Evolutionary conservation across 2,113 vertebrate species (phyloP).

Genomic region (Heloderma charlesbogerti): DNA sequence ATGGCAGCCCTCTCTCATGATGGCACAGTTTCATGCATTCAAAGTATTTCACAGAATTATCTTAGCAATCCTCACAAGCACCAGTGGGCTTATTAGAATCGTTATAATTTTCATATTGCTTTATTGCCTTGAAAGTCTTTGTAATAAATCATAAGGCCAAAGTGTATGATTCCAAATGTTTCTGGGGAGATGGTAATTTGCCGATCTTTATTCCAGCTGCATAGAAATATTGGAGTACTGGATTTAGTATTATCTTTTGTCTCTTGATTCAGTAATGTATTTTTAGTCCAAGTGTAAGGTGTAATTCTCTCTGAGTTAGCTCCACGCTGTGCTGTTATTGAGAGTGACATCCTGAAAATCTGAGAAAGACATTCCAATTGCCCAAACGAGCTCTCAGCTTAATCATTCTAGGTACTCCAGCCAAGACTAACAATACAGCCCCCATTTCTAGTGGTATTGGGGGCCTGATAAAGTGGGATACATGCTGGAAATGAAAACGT

Average conservation of each 20-base stretch:
- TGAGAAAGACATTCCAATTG: background rate
- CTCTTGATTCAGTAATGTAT: background rate
- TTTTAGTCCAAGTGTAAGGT: background rate
- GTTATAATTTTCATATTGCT: background rate
- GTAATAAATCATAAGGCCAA: background rate
- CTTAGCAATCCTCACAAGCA: background rate
- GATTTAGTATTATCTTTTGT: constrained; percentile 6
- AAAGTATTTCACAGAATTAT: background rate
- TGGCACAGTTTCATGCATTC: background rate
- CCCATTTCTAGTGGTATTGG: background rate
- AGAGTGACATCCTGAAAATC: background rate
- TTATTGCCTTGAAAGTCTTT: background rate
- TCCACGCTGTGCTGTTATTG: background rate
- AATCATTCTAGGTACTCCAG: background rate
- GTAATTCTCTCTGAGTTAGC: background rate
- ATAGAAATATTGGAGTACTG: background rate
- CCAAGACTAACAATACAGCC: background rate
- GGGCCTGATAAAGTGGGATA: background rate
- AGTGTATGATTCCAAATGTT: background rate
- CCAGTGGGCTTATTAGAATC: background rate
- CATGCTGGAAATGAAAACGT: background rate
- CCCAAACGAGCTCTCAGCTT: background rate
- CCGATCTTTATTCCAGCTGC: background rate
- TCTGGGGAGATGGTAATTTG: background rate
- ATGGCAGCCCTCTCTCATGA: background rate